These are phyloP conservation scores for Drosophila kepulauana DNA, from an alignment of 1,140 invertebrate genomes.

Conservation along the genomic window DNA sequence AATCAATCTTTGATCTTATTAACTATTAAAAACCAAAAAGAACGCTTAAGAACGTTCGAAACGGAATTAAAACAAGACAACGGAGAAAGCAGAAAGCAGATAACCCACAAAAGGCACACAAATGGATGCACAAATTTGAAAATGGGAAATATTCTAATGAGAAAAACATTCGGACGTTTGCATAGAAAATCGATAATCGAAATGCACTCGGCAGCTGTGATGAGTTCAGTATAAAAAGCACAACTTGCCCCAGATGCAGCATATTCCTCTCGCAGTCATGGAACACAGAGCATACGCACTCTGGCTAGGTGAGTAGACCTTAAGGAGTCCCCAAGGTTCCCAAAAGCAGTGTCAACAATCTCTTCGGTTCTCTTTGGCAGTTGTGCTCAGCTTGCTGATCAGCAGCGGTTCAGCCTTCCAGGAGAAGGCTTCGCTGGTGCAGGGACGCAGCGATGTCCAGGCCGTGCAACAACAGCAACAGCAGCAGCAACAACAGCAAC, in stretches of 20 bases:
- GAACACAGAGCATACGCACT: conserved; percentile 38
- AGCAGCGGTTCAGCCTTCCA: conserved; percentile 43
- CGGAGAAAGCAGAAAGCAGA: conserved; percentile 34
- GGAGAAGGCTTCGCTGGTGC: conserved; percentile 62
- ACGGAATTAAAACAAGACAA: conserved; percentile 30
- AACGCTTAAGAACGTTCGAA: conserved; percentile 21
- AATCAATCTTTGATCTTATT: conserved; percentile 41
- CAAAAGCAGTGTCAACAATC: neutral
- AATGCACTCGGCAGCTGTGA: conserved; percentile 49
- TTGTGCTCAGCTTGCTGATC: conserved; percentile 44
- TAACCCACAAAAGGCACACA: neutral
- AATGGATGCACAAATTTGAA: neutral
- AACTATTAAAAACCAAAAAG: conserved; percentile 1
- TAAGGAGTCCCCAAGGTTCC: neutral
- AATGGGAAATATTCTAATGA: conserved; percentile 67
- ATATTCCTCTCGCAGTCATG: conserved; percentile 44
- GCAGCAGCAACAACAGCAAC: conserved; percentile 43
- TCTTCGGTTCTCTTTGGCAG: conserved; percentile 25
- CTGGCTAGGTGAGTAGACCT: conserved; percentile 41
- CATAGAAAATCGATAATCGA: conserved; percentile 34
- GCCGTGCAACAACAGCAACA: neutral
- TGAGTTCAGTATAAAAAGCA: conserved; percentile 54
- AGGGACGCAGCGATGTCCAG: conserved; percentile 52
- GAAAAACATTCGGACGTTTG: conserved; percentile 52
- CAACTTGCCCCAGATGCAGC: neutral